Evolutionary conservation across 2,797 vertebrate species (phyloP).

Genomic region (Leptoclinus maculatus): DNA sequence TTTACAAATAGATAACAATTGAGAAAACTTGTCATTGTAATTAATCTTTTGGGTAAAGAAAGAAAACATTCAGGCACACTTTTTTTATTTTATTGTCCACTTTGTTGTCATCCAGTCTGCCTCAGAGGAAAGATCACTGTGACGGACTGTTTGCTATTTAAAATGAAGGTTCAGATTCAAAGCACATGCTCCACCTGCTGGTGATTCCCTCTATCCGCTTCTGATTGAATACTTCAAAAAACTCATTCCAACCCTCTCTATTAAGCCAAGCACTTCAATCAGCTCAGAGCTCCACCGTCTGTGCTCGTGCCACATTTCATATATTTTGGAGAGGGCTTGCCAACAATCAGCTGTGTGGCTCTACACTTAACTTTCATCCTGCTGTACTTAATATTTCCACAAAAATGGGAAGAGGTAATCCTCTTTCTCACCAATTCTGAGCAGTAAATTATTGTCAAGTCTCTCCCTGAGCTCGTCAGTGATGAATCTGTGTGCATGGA

Average conservation of each 20-base stretch:
- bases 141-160: conserved; percentile 25
- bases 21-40: conserved; percentile 30
- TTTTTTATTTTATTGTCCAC: background rate
- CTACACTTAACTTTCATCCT: background rate
- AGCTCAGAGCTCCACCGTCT: background rate
- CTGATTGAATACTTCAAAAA: conserved; percentile 18
- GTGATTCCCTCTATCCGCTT: conserved; percentile 30
- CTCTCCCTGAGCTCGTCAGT: conserved; percentile 1
- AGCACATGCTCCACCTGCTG: conserved; percentile 50
- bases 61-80: conserved; percentile 14
- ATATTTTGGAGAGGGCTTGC: background rate
- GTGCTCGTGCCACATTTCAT: conserved; percentile 18
- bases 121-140: conserved; percentile 18
- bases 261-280: conserved; percentile 25
- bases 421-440: background rate
- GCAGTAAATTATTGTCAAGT: conserved; percentile 17
- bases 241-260: conserved; percentile 39
- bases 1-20: conserved; percentile 36
- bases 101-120: conserved; percentile 14
- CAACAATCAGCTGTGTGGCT: conserved; percentile 17
- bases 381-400: conserved; percentile 6
- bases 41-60: conserved; percentile 25
- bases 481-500: conserved; percentile 26
- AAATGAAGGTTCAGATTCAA: conserved; percentile 60
- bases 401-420: background rate